Percentiles rank a stretch among this genome's conserved stretches.
phyloP scores from a whole-genome alignment of 2,888 invertebrate species.

The Drosophila gaucha region DNA sequence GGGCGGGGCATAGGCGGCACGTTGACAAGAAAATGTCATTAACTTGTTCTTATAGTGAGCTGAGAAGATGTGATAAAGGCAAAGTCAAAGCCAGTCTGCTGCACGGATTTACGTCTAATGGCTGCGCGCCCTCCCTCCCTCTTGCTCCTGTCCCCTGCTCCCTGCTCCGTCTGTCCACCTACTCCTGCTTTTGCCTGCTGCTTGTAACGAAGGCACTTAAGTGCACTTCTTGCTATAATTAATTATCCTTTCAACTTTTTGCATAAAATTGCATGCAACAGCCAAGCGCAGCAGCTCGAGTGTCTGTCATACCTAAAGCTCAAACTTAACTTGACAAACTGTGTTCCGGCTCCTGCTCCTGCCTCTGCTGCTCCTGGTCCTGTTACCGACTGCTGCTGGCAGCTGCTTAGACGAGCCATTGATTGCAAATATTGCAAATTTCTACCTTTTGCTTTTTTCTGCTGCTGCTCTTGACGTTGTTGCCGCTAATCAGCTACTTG shows the following conservation, averaged over 20 bases:
- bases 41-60: conserved; percentile 80
- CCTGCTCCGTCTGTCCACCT: not conserved
- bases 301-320: conserved; percentile 19
- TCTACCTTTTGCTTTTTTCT: conserved; percentile 49
- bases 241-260: conserved; percentile 80
- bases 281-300: conserved; percentile 48
- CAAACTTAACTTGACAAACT: conserved; percentile 31
- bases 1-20: conserved; percentile 54
- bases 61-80: conserved; percentile 76
- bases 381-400: not conserved
- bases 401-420: conserved; percentile 55
- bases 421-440: conserved; percentile 76
- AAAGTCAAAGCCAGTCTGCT: conserved; percentile 65
- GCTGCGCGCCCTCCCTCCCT: conserved; percentile 10
- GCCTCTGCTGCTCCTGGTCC: not conserved
- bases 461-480: conserved; percentile 15
- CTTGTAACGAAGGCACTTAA: conserved; percentile 76
- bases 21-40: conserved; percentile 77
- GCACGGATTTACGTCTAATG: conserved; percentile 74
- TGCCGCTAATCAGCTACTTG: conserved; percentile 47
- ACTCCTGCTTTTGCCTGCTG: conserved; percentile 38
- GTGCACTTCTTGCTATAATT: conserved; percentile 82
- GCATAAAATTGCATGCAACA: conserved; percentile 79
- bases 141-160: not conserved
- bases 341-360: conserved; percentile 12